Conservation (phyloP, 1,140 invertebrate species). For the Lasioglossum albipes region DNA sequence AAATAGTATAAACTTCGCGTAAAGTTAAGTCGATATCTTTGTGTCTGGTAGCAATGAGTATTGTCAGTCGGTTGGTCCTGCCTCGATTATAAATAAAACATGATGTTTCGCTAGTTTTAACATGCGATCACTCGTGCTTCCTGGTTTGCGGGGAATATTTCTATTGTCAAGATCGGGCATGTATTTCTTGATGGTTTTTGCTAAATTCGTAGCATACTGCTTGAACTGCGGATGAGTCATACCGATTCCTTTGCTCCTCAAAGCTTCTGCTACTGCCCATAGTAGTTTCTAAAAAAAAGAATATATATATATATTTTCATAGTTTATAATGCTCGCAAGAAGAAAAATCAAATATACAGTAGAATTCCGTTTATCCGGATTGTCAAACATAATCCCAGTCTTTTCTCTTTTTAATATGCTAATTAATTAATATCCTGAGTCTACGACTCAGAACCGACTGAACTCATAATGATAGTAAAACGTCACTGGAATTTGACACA, state of each 20-base stretch:
- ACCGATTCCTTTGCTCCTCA: conserved; percentile 83
- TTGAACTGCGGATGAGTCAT: conserved; percentile 84
- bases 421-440: too few species aligned
- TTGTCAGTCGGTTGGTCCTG: conserved; percentile 67
- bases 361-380: too few species aligned
- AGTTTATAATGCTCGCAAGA: not conserved
- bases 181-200: conserved; percentile 81
- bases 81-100: conserved; percentile 82
- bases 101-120: conserved; percentile 83
- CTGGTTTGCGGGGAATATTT: conserved; percentile 76
- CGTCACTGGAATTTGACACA: too few species aligned
- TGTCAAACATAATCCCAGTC: too few species aligned
- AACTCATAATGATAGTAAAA: too few species aligned
- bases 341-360: not conserved
- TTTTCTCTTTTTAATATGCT: too few species aligned
- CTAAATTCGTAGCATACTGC: conserved; percentile 82
- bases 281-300: conserved; percentile 83
- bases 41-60: conserved; percentile 40
- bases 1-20: conserved; percentile 28
- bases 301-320: conserved; percentile 16
- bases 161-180: conserved; percentile 76
- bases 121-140: conserved; percentile 81
- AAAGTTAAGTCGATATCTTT: conserved; percentile 23
- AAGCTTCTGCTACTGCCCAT: conserved; percentile 85
- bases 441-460: too few species aligned